Conservation (phyloP, 1,140 invertebrate species). For the Zaprionus ghesquierei region DNA sequence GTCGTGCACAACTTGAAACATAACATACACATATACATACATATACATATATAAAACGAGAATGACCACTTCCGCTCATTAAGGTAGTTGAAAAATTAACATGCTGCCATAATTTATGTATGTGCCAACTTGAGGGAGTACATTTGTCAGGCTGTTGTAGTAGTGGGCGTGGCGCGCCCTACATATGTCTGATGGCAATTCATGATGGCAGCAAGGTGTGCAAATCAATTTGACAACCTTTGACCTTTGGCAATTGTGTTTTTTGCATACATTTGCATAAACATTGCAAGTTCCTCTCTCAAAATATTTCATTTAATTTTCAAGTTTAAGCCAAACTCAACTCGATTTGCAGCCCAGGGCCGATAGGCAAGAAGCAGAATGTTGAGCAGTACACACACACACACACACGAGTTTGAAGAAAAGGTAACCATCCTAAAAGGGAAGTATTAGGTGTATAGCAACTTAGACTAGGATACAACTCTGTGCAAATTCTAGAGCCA, state of each 20-base stretch:
- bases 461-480: too few relatives aligned
- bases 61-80: slow-evolving; percentile 81
- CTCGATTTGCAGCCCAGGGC: slow-evolving; percentile 58
- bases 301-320: slow-evolving; percentile 70
- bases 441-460: too few relatives aligned
- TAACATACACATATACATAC: neutral
- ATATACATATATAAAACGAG: slow-evolving; percentile 45
- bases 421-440: slow-evolving; percentile 5
- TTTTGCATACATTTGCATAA: slow-evolving; percentile 51
- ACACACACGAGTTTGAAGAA: slow-evolving; percentile 29
- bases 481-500: too few relatives aligned
- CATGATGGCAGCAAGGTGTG: neutral
- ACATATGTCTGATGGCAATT: slow-evolving; percentile 34
- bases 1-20: slow-evolving; percentile 74
- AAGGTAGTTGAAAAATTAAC: slow-evolving; percentile 81
- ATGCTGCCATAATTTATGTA: slow-evolving; percentile 68
- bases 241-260: slow-evolving; percentile 23
- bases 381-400: slow-evolving; percentile 40
- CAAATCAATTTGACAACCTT: neutral
- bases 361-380: slow-evolving; percentile 31
- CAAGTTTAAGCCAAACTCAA: slow-evolving; percentile 69
- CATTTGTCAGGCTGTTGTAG: neutral
- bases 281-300: slow-evolving; percentile 5
- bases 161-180: neutral
- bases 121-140: slow-evolving; percentile 4